These are phyloP conservation scores for Tyrannus savana DNA, from an alignment of 2,113 vertebrate genomes.

Conservation along the genomic window DNA sequence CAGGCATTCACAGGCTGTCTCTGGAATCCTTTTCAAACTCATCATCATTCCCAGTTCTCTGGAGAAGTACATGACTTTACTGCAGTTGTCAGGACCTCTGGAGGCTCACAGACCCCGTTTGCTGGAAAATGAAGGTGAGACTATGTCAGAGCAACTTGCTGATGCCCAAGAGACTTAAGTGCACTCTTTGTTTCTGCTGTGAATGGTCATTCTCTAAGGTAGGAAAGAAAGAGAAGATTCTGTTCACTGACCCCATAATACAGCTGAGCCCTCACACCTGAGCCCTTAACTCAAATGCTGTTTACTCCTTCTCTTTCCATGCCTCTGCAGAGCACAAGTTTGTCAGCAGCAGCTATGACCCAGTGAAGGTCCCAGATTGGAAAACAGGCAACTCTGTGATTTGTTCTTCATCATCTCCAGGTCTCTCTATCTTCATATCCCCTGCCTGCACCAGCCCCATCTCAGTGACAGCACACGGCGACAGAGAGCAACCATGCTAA, in stretches of 20 bases:
- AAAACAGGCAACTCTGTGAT: rapidly evolving
- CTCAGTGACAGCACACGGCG: rapidly evolving
- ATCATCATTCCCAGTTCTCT: neutral
- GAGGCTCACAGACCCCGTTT: neutral
- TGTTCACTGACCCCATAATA: neutral
- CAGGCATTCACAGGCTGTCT: neutral
- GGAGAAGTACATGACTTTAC: neutral
- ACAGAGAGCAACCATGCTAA: neutral
- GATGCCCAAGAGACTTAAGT: neutral
- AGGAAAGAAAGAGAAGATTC: neutral
- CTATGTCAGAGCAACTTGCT: neutral
- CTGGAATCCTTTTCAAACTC: neutral
- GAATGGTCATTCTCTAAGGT: neutral
- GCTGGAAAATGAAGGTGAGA: neutral
- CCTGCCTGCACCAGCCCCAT: rapidly evolving
- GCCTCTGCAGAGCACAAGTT: rapidly evolving
- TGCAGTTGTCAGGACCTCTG: neutral
- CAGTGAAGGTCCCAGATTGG: neutral
- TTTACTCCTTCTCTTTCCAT: neutral
- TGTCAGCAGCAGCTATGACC: rapidly evolving
- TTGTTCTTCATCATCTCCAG: neutral
- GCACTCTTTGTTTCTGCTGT: neutral
- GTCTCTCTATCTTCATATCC: neutral
- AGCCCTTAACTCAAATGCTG: neutral
- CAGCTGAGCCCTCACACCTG: neutral